Conservation (phyloP, 1,140 invertebrate species). For the Leptopilina boulardi region DNA sequence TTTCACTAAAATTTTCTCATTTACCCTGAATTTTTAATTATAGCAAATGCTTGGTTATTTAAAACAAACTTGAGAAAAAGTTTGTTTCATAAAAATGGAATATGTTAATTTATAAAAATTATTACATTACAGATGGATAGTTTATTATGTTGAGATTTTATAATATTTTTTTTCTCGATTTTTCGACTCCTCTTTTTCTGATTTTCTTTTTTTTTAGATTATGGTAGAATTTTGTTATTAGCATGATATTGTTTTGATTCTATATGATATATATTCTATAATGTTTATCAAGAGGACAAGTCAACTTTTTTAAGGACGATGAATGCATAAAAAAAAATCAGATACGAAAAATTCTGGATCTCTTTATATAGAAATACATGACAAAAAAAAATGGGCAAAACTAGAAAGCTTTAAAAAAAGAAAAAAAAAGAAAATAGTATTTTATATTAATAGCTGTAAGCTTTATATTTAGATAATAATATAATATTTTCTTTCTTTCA, state of each 20-base stretch:
- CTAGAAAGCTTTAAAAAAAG: background rate
- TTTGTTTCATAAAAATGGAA: too few species aligned
- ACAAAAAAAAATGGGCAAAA: background rate
- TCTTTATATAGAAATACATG: background rate
- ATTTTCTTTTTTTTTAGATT: background rate
- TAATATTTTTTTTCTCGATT: background rate
- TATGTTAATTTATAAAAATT: too few species aligned
- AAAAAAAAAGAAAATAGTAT: constrained; percentile 9
- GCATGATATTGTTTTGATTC: background rate
- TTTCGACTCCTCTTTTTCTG: background rate
- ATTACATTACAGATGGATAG: too few species aligned
- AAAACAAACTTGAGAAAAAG: background rate
- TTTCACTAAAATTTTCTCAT: background rate
- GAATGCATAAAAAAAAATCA: background rate
- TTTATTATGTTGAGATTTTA: too few species aligned
- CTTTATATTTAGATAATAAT: background rate
- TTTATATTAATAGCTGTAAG: background rate
- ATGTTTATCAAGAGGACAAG: background rate
- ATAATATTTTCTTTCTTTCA: background rate
- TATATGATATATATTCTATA: background rate
- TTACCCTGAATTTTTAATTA: background rate
- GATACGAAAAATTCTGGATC: background rate
- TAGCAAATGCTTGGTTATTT: background rate
- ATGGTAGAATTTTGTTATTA: background rate
- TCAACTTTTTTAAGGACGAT: background rate